A percentile compares a stretch with the other conserved stretches of the same genome.
These are phyloP conservation scores for Paramuricea clavata DNA, from an alignment of 92 coral and sea anemone species.

Conservation along the genomic window DNA sequence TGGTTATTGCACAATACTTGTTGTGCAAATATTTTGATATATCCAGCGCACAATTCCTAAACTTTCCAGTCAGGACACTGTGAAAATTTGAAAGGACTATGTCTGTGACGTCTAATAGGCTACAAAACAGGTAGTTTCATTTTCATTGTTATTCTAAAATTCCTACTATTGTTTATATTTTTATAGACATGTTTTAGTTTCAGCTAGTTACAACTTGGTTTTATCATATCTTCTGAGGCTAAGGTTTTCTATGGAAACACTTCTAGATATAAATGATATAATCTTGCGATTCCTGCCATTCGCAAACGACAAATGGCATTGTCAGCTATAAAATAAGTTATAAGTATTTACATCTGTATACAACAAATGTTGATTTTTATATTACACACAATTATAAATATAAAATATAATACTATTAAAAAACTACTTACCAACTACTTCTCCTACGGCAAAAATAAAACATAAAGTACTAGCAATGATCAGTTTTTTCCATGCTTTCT, in stretches of 20 bases:
- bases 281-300: neutral
- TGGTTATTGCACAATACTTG: no score
- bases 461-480: conserved; percentile 90
- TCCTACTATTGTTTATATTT: no score
- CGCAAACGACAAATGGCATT: neutral
- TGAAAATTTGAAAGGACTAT: no score
- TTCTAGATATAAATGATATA: conserved; percentile 7
- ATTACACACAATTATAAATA: neutral
- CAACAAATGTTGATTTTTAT: neutral
- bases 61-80: no score
- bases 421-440: conserved; percentile 82
- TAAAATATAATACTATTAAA: neutral
- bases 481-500: conserved; percentile 84
- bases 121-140: no score
- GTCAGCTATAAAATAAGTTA: no score
- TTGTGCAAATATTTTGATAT: no score
- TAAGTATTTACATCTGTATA: neutral
- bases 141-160: no score
- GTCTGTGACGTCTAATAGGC: no score
- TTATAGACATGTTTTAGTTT: no score
- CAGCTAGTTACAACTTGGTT: no score
- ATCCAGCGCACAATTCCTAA: no score
- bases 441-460: conserved; percentile 89
- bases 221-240: neutral
- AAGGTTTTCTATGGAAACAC: conserved; percentile 23